These are phyloP conservation scores for Brachionus sp. DNA, from an alignment of 1,140 invertebrate species.

Conservation along the genomic window DNA sequence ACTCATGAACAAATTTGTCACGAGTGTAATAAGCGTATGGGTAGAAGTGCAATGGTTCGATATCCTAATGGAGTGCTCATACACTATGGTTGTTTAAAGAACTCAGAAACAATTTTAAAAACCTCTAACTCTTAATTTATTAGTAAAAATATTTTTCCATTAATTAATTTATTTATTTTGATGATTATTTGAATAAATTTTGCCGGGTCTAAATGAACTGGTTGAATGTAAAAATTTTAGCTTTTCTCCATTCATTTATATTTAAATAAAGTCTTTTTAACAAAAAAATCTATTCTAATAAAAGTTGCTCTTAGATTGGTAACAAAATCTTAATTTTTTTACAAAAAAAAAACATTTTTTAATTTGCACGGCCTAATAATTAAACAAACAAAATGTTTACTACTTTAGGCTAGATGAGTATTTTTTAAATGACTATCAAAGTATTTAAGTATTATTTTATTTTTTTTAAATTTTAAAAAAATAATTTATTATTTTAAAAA, in stretches of 20 bases:
- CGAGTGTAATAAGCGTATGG: slow-evolving; percentile 85
- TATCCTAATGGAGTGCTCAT: slow-evolving; percentile 87
- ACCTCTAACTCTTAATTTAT: slow-evolving; percentile 17
- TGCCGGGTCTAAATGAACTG: not conserved
- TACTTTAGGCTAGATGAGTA: too few species aligned
- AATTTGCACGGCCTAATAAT: not conserved
- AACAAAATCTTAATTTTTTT: not conserved
- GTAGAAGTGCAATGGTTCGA: slow-evolving; percentile 82
- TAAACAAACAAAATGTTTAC: too few species aligned
- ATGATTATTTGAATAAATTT: not conserved
- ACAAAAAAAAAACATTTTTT: not conserved
- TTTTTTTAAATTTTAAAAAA: too few species aligned
- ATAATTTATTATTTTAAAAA: too few species aligned
- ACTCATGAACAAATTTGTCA: slow-evolving; percentile 80
- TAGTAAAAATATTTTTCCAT: slow-evolving; percentile 2
- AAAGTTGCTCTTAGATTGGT: not conserved
- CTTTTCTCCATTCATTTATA: not conserved
- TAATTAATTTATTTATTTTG: not conserved
- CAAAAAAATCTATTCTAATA: not conserved
- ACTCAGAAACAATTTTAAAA: slow-evolving; percentile 48
- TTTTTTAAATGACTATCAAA: too few species aligned
- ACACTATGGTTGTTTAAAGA: slow-evolving; percentile 74
- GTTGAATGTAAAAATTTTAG: not conserved
- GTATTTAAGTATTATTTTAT: too few species aligned
- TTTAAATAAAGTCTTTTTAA: not conserved